These are phyloP conservation scores for Paedocypris sp. DNA, from an alignment of 2,113 vertebrate genomes.

Conservation along the genomic window DNA sequence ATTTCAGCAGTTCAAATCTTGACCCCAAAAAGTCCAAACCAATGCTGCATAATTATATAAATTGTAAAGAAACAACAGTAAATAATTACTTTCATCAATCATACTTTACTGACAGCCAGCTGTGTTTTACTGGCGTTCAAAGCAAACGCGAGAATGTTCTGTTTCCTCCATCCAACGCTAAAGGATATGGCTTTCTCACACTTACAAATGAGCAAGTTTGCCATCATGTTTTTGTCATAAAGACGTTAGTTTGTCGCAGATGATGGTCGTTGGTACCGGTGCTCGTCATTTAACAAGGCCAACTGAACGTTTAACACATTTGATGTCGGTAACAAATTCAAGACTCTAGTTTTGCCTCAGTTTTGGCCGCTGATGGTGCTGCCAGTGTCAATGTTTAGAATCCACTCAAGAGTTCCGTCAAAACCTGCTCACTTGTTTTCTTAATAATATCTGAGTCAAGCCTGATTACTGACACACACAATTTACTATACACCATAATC, in stretches of 20 bases:
- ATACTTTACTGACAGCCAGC: constrained; percentile 11
- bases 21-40: constrained; percentile 17
- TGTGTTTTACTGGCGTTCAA: neutral
- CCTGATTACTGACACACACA: too few relatives aligned
- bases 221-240: neutral
- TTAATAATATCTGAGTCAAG: too few relatives aligned
- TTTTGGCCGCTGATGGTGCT: neutral
- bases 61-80: constrained; percentile 8
- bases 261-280: too few relatives aligned
- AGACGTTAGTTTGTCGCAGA: too few relatives aligned
- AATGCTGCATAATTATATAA: constrained; percentile 12
- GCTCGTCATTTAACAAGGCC: too few relatives aligned
- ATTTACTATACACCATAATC: too few relatives aligned
- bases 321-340: constrained; percentile 17
- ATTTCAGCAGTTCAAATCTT: neutral
- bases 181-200: neutral
- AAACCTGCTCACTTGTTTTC: too few relatives aligned
- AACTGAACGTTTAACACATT: neutral
- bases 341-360: constrained; percentile 3
- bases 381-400: neutral
- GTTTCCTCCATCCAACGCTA: constrained; percentile 5
- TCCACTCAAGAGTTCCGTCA: too few relatives aligned
- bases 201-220: neutral
- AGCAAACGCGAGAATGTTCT: too few relatives aligned
- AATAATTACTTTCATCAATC: constrained; percentile 24